Evolutionary conservation across 2,888 invertebrate species (phyloP).

Genomic region (Drosophila fungiperda): DNA sequence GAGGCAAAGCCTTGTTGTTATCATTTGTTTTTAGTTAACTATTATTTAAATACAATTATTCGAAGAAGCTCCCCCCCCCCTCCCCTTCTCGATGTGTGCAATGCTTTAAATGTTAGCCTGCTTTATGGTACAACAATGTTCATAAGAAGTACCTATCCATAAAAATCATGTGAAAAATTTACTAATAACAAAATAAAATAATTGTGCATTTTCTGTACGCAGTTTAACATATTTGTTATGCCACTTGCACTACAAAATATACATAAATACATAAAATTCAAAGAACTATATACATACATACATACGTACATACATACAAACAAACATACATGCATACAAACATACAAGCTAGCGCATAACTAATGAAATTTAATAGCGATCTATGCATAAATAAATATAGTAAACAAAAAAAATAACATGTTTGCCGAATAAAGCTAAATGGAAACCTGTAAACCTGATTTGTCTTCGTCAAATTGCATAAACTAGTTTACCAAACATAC

Average conservation of each 20-base stretch:
- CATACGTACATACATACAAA: conserved; percentile 25
- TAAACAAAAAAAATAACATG: conserved; percentile 49
- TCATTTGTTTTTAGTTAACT: conserved; percentile 37
- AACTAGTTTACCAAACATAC: conserved; percentile 54
- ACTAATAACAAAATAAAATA: conserved; percentile 36
- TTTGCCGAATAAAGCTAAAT: conserved; percentile 43
- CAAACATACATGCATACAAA: conserved; percentile 25
- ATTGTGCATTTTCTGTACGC: conserved; percentile 57
- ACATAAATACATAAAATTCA: conserved; percentile 29
- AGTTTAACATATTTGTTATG: conserved; percentile 63
- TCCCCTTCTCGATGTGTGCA: conserved; percentile 58
- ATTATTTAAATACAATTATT: conserved; percentile 13
- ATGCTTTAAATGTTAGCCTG: conserved; percentile 81
- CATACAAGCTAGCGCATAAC: conserved; percentile 68
- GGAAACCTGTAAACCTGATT: conserved; percentile 62
- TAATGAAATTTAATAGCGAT: conserved; percentile 71
- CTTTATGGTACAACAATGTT: conserved; percentile 76
- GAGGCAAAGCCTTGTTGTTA: conserved; percentile 73
- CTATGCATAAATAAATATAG: conserved; percentile 59
- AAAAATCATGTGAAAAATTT: conserved; percentile 31
- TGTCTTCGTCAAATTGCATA: conserved; percentile 64
- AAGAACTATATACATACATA: conserved; percentile 44
- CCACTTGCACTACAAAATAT: conserved; percentile 37
- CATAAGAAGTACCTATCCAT: conserved; percentile 72
- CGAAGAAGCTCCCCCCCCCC: conserved; percentile 28